Base-by-base conservation (phyloP, 2,113 vertebrate genomes). In the Leucosticte australis region DNA sequence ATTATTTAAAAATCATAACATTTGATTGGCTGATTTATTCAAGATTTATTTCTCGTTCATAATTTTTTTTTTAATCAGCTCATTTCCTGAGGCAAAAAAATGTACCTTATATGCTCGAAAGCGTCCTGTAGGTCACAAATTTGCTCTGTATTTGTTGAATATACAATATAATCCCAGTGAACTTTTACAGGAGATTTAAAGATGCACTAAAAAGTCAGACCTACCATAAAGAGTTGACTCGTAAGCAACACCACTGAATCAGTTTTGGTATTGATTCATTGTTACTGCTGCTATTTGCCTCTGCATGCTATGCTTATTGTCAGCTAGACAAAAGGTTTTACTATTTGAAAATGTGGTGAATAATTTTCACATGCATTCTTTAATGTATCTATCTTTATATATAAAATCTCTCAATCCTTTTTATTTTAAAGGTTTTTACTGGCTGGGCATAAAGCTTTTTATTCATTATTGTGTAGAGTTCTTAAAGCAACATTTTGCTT, bases 241-340 rank as follows among this genome's bases (percentile, higher is more conserved):
- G 41, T 91, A 94, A 96, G 80, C 76, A 76, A 71, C 37, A 77
- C 76, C 67, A 90, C 63, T 90, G 47, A 87, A 57, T 91, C 68
- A 57, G 37, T 93, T 77, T 79, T 95, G 67, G 75, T 96, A 96
- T 90, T 95, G 91, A 70, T 96, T 97, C 76, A 65, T 93, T 96
- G 76, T 96, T 95, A 90, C 30, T 95, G 84, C 77, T 27, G 11
- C 83, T 94, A 18, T 97, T 94, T 96, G 95, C 68, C 94, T 94
- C 76, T 77, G 30, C 76, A 56, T 93, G 74, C 65, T 89, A 8
- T 50, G 97, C 97, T 98, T 98, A 95, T 98, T 97, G 97, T 98
- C 98, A 98, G 94, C 97, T 96, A 97, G 96, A 97, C 97, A 98
- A 98, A 98, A 98, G 97, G 37, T 39, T 93, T 94, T 93, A 49